Evolutionary conservation across 1,140 invertebrate genomes (phyloP), one percentile per base, ranked within the genome.

Genomic region (Lordiphosa stackelbergi): DNA sequence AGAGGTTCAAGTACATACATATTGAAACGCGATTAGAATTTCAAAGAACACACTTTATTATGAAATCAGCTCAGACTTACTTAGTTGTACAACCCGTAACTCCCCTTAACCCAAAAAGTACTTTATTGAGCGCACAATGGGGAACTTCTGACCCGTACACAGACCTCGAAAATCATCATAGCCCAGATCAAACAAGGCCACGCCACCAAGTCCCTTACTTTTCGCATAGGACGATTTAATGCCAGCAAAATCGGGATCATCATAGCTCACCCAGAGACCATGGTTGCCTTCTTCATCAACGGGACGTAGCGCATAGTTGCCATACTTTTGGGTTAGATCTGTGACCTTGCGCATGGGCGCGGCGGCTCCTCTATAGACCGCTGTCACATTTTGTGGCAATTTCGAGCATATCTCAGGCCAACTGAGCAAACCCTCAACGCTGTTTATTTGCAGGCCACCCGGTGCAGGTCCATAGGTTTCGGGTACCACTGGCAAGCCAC

Each of bases 181-280:
- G 2, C 93, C 93, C 1, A 96, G 78, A 63, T 97, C 95, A 53
- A 92, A 91, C 5, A 97, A 88, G 4, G 95, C 95, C 1, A 95
- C 90, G 7, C 95, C 95, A 9, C 95, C 95, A 0, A 95, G 90
- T 10, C 91, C 92, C 73, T 93, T 93, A 2, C 90, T 90, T 64
- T 92, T 90, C 10, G 91, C 93, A 78, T 93, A 97, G 2, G 88
- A 84, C 0, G 94, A 93, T 74, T 97, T 98, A 42, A 93, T 91
- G 24, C 91, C 93, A 19, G 95, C 93, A 7, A 95, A 96, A 53
- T 95, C 93, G 0, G 93, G 91, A 87, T 97, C 95, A 81, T 98
- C 96, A 77, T 93, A 98, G 45, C 93, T 93, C 0, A 97, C 93
- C 96, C 96, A 98, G 37, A 96, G 90, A 6, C 95, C 93, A 6